Conservation (phyloP, 2,797 vertebrate species). For the Crocidura indochinensis region DNA sequence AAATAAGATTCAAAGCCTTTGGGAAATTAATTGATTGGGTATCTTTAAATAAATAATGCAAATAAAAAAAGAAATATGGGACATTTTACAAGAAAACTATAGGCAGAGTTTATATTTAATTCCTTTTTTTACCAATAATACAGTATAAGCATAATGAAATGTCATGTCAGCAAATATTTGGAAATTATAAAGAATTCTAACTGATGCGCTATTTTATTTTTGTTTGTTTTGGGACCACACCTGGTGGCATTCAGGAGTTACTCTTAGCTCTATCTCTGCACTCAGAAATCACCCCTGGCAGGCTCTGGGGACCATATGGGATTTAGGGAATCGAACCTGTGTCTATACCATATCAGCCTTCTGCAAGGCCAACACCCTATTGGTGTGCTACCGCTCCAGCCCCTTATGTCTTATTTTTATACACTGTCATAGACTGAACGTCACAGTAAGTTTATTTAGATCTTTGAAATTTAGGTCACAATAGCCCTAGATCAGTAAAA, state of each 20-base stretch:
- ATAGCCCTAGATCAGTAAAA: slow-evolving; percentile 1
- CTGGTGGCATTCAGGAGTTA: too few relatives aligned
- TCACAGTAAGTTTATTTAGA: slow-evolving; percentile 40
- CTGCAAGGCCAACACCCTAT: too few relatives aligned
- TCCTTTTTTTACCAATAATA: not conserved
- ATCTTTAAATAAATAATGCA: slow-evolving; percentile 36
- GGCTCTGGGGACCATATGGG: too few relatives aligned
- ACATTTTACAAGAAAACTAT: not conserved
- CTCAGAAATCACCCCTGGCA: too few relatives aligned
- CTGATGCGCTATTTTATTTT: not conserved
- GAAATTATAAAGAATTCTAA: slow-evolving; percentile 26
- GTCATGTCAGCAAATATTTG: not conserved
- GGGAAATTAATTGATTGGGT: not conserved
- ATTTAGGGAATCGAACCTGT: too few relatives aligned
- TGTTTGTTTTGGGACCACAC: too few relatives aligned
- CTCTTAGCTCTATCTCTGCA: too few relatives aligned
- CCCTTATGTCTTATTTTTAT: not conserved
- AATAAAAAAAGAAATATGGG: slow-evolving; percentile 30
- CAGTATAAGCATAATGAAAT: not conserved
- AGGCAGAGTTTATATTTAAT: slow-evolving; percentile 7
- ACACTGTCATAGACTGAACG: not conserved
- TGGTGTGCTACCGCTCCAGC: too few relatives aligned
- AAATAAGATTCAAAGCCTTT: not conserved
- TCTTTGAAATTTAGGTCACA: slow-evolving; percentile 12
- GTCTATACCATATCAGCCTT: too few relatives aligned